Evolutionary conservation across 2,113 vertebrate genomes (phyloP).

Genomic region (Pao palembangensis): DNA sequence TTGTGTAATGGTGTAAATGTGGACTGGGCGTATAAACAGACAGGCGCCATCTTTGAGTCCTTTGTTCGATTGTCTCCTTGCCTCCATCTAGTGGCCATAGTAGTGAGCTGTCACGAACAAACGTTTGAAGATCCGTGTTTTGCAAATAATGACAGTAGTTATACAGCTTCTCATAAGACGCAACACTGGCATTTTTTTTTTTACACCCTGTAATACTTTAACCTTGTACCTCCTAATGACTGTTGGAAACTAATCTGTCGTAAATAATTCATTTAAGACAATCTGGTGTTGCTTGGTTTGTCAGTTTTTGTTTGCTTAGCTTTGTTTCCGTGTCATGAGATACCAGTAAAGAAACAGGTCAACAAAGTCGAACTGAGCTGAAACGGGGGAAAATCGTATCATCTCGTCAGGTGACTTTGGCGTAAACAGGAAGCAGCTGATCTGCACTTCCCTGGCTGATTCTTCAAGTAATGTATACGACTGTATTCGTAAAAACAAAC

Average conservation of each 20-base stretch:
- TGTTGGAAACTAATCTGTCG: no score
- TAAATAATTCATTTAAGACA: no score
- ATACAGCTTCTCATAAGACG: no score
- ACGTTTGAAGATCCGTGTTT: no score
- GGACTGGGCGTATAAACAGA: no score
- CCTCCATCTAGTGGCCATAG: background rate
- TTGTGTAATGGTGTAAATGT: no score
- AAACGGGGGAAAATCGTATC: background rate
- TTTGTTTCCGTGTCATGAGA: background rate
- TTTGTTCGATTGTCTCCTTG: background rate
- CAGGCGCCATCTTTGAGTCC: background rate
- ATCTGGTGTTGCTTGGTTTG: no score
- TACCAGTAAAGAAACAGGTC: no score
- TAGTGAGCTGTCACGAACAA: background rate
- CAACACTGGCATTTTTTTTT: no score
- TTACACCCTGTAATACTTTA: no score
- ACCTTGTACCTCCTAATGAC: no score
- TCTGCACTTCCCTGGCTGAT: slow-evolving; percentile 38
- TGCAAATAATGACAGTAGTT: no score
- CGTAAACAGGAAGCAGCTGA: slow-evolving; percentile 76
- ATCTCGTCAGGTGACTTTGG: slow-evolving; percentile 54
- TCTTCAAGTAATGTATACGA: slow-evolving; percentile 48
- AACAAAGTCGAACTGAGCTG: background rate
- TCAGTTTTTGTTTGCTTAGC: background rate
- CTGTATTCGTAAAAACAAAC: background rate